Conservation (phyloP, 2,113 vertebrate species). For the Neolamprologus tretocephalus region DNA sequence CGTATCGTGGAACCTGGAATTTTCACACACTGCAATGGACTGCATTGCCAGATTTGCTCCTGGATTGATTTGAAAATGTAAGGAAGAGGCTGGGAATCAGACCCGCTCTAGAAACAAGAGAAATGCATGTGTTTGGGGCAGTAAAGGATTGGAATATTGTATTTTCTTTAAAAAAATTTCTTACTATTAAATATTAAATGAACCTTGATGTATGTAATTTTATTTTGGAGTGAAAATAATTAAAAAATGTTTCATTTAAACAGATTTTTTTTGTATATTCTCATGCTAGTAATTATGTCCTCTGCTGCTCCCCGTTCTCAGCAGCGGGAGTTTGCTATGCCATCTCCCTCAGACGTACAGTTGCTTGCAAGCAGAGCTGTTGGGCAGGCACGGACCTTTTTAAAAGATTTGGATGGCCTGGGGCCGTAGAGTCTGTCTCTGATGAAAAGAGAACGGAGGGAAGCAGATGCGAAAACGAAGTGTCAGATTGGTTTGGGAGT, state of each 20-base stretch:
- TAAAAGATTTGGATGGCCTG: not conserved
- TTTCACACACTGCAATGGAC: not conserved
- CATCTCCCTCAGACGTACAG: not conserved
- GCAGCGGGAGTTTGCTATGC: not conserved
- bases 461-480: slow-evolving; percentile 36
- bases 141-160: not conserved
- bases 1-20: not conserved
- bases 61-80: not conserved
- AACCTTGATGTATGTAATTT: not conserved
- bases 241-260: not conserved
- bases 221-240: not conserved
- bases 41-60: not conserved
- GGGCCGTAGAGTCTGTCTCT: not conserved
- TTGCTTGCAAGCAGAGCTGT: not conserved
- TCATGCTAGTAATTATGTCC: not conserved
- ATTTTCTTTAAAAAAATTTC: not conserved
- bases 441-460: not conserved
- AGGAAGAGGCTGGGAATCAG: not conserved
- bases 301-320: not conserved
- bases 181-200: not conserved
- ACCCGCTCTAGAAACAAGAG: not conserved
- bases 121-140: not conserved
- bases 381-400: slow-evolving; percentile 20
- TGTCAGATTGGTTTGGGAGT: slow-evolving; percentile 19
- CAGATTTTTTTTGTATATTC: not conserved